Evolutionary conservation across 2,888 invertebrate species (phyloP).

Genomic region (Biston betularia): DNA sequence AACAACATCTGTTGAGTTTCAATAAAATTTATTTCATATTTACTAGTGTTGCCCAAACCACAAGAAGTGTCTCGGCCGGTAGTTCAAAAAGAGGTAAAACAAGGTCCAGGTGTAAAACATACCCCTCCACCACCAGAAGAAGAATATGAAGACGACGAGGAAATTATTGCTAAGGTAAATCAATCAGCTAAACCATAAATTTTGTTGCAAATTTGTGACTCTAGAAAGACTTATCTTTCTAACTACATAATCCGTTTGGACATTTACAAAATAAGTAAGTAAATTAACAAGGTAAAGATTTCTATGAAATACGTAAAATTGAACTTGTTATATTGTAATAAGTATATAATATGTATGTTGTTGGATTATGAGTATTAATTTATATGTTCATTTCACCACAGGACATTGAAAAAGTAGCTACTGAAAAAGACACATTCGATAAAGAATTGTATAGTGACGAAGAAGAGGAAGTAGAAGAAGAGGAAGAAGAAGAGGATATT

Average conservation of each 20-base stretch:
- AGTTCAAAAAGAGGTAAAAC: constrained; percentile 52
- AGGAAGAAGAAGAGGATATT: constrained; percentile 61
- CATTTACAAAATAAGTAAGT: no score
- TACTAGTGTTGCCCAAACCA: constrained; percentile 52
- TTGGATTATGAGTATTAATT: background rate
- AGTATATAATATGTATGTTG: background rate
- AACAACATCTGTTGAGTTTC: background rate
- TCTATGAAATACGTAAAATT: no score
- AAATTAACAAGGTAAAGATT: no score
- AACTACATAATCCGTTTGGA: no score
- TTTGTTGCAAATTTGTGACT: background rate
- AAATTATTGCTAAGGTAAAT: constrained; percentile 53
- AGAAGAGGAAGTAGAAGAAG: constrained; percentile 66
- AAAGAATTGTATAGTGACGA: constrained; percentile 76
- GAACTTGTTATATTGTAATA: no score
- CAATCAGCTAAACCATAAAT: background rate
- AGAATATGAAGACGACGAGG: constrained; percentile 59
- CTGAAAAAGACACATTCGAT: constrained; percentile 51
- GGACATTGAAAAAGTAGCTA: constrained; percentile 47
- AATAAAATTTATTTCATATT: constrained; percentile 40
- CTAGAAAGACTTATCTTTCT: no score
- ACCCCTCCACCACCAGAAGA: constrained; percentile 53
- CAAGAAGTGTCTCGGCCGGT: constrained; percentile 51
- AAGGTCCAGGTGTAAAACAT: constrained; percentile 42
- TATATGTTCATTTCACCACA: constrained; percentile 41